phyloP scores from a whole-genome alignment of 2,797 vertebrate species.

The Ctenochaetus hawaiiensis region DNA sequence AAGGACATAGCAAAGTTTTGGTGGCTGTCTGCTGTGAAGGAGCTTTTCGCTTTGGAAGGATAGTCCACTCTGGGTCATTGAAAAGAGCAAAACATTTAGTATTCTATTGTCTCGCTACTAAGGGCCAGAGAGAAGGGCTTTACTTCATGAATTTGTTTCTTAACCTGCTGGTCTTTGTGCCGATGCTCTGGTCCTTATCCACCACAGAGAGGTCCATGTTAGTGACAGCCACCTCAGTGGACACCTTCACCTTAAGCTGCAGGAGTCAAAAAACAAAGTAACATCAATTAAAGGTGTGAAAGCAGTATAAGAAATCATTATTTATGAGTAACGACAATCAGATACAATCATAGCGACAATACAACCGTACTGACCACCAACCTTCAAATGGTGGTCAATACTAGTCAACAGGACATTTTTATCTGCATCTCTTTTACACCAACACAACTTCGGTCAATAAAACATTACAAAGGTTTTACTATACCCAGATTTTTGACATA shows the following conservation, averaged over 20 bases:
- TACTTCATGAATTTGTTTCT: conserved; percentile 3
- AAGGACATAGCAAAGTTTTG: conserved; percentile 98
- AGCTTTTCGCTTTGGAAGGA: conserved; percentile 92
- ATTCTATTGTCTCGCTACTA: not conserved
- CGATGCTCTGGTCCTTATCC: conserved; percentile 99
- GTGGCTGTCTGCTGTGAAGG: conserved; percentile 96
- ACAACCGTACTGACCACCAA: not conserved
- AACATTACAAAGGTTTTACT: not conserved
- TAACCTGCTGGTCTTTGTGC: conserved; percentile 95
- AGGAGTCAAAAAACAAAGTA: conserved; percentile 27
- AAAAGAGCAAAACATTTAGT: not conserved
- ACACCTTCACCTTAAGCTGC: conserved; percentile 97
- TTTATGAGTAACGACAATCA: too few species aligned
- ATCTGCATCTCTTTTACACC: not conserved
- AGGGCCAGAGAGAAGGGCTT: not conserved
- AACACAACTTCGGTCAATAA: not conserved
- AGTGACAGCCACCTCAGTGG: conserved; percentile 94
- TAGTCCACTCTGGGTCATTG: conserved; percentile 89
- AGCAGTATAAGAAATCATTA: not conserved
- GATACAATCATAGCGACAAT: not conserved
- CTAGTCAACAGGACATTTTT: not conserved
- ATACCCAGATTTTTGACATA: not conserved
- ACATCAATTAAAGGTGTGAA: not conserved
- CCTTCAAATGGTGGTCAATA: not conserved
- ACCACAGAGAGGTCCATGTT: conserved; percentile 97